phyloP scores from a whole-genome alignment of 64 coral and sea anemone genomes.

The Hydrozoanthus tunicans region DNA sequence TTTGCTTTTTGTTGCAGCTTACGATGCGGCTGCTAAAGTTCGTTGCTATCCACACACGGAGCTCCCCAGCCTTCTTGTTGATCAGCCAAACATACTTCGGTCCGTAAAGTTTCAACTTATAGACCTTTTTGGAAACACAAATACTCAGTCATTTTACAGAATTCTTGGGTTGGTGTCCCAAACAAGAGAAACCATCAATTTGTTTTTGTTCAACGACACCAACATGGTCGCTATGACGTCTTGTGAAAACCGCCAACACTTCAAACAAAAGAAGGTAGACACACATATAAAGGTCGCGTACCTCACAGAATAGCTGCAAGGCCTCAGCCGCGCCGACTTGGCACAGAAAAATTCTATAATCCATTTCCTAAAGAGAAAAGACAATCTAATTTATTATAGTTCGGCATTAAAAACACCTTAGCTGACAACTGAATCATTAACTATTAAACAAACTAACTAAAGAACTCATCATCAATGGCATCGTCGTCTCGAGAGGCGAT shows the following conservation, averaged over 20 bases:
- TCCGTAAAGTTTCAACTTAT: conserved; percentile 31
- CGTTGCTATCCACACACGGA: neutral
- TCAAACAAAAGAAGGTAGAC: neutral
- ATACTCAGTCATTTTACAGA: neutral
- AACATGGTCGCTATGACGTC: too few species aligned
- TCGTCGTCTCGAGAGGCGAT: too few species aligned
- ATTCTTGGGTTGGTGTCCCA: too few species aligned
- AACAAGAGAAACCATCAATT: too few species aligned
- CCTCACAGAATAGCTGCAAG: conserved; percentile 40
- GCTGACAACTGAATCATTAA: too few species aligned
- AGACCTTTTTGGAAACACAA: neutral
- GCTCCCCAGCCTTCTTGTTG: conserved; percentile 26
- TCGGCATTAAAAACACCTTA: too few species aligned
- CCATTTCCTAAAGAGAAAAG: conserved; percentile 1
- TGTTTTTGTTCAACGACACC: too few species aligned
- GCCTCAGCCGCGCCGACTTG: conserved; percentile 24
- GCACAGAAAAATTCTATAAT: conserved; percentile 40
- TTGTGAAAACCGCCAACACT: too few species aligned
- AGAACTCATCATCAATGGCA: too few species aligned
- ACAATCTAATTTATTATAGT: neutral
- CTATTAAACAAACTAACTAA: too few species aligned
- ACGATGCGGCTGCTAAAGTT: neutral
- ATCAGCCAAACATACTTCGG: conserved; percentile 53
- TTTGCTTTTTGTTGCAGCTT: conserved; percentile 12
- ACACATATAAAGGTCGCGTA: neutral